These are phyloP conservation scores for Rallus limicola DNA, from an alignment of 2,113 vertebrate genomes.

Conservation along the genomic window DNA sequence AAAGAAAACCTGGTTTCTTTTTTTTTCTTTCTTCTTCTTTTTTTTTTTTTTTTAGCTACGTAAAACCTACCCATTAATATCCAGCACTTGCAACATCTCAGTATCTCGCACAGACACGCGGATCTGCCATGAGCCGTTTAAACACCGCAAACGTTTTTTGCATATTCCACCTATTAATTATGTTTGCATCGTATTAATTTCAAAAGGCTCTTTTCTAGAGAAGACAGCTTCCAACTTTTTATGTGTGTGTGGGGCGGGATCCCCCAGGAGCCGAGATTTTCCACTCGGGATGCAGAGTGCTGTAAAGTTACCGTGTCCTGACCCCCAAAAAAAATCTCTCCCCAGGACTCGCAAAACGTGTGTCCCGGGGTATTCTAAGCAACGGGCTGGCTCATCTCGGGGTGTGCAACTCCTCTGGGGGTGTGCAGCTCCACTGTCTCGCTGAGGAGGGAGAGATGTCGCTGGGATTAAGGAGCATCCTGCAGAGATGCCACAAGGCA, in stretches of 20 bases:
- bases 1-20: constrained; percentile 45
- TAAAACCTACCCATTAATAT: constrained; percentile 62
- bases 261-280: neutral
- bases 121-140: constrained; percentile 61
- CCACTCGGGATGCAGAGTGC: neutral
- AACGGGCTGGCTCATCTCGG: neutral
- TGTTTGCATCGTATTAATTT: constrained; percentile 69
- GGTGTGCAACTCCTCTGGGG: neutral
- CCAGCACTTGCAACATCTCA: constrained; percentile 33
- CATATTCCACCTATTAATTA: constrained; percentile 76
- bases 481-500: neutral
- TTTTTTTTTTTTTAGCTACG: neutral
- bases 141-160: constrained; percentile 56
- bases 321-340: too few relatives aligned
- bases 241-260: neutral
- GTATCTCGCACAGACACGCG: constrained; percentile 25
- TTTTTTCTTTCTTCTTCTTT: neutral
- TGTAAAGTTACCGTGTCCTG: neutral
- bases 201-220: constrained; percentile 43
- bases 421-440: neutral
- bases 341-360: neutral
- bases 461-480: neutral
- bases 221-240: constrained; percentile 47
- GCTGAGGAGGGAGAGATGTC: neutral
- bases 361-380: neutral